A percentile compares a stretch with the other conserved stretches of the same genome.
phyloP scores from a whole-genome alignment of 2,888 invertebrate species.

The Ochropacha duplaris region DNA sequence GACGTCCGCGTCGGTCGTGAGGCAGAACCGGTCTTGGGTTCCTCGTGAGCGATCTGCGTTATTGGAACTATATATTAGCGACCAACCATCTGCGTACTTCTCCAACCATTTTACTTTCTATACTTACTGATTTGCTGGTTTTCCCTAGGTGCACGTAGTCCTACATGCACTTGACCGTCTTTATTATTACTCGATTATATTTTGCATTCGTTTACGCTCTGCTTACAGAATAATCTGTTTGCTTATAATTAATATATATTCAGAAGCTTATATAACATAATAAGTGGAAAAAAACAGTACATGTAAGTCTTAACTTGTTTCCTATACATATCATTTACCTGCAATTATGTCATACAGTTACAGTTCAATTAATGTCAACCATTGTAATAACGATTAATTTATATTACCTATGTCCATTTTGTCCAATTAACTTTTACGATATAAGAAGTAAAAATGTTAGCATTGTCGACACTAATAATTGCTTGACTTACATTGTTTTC shows the following conservation, averaged over 20 bases:
- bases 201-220: not conserved
- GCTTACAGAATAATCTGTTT: not conserved
- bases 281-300: not conserved
- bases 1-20: slow-evolving; percentile 48
- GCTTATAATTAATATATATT: not conserved
- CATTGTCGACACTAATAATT: too few species aligned
- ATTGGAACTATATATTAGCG: slow-evolving; percentile 57
- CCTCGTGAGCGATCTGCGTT: slow-evolving; percentile 66
- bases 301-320: not conserved
- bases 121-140: slow-evolving; percentile 10
- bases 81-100: slow-evolving; percentile 12
- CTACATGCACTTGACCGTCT: too few species aligned
- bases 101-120: slow-evolving; percentile 15
- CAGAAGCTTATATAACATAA: not conserved
- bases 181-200: not conserved
- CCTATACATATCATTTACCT: not conserved
- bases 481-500: too few species aligned
- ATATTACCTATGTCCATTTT: too few species aligned
- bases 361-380: not conserved
- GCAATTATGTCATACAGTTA: not conserved
- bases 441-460: not conserved
- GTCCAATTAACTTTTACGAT: not conserved
- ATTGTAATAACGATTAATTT: not conserved
- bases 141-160: not conserved
- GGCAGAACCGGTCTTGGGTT: slow-evolving; percentile 67